These are phyloP conservation scores for Drosophila truncata DNA, from an alignment of 1,140 invertebrate species.

Conservation along the genomic window DNA sequence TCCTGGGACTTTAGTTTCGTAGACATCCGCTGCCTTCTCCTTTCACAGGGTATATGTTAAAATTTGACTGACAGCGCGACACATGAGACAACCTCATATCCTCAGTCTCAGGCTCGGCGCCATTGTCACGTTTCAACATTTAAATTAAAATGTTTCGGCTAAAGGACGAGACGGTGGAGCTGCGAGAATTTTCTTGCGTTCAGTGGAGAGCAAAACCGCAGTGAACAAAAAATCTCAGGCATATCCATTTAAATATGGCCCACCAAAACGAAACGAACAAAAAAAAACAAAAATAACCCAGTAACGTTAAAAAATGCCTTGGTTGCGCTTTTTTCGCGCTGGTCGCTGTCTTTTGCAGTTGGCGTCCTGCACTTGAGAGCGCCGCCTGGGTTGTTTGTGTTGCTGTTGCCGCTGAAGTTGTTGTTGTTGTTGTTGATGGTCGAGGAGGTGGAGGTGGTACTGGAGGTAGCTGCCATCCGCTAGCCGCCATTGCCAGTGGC, in stretches of 20 bases:
- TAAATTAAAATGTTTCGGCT: constrained; percentile 82
- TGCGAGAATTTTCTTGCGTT: constrained; percentile 57
- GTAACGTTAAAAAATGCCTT: constrained; percentile 54
- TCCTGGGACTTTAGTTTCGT: neutral
- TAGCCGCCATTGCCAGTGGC: constrained; percentile 47
- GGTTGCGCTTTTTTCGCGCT: constrained; percentile 60
- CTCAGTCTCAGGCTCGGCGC: constrained; percentile 44
- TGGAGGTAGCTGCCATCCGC: constrained; percentile 30
- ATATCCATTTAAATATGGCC: constrained; percentile 65
- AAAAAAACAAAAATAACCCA: constrained; percentile 17
- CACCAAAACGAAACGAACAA: constrained; percentile 17
- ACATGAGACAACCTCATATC: constrained; percentile 69
- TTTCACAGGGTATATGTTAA: constrained; percentile 35
- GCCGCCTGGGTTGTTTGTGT: constrained; percentile 51
- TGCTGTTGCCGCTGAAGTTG: constrained; percentile 22
- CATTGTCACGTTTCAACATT: constrained; percentile 81
- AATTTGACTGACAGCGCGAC: constrained; percentile 55
- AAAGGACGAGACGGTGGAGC: constrained; percentile 46
- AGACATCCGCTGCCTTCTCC: neutral
- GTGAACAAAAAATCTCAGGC: constrained; percentile 59
- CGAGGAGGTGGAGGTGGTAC: constrained; percentile 45
- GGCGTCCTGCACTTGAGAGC: constrained; percentile 76
- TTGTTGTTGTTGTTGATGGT: constrained; percentile 18
- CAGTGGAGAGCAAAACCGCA: constrained; percentile 25
- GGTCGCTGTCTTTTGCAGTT: constrained; percentile 77